Conservation (phyloP, 2,797 vertebrate species). For the Acrossocheilus fasciatus region DNA sequence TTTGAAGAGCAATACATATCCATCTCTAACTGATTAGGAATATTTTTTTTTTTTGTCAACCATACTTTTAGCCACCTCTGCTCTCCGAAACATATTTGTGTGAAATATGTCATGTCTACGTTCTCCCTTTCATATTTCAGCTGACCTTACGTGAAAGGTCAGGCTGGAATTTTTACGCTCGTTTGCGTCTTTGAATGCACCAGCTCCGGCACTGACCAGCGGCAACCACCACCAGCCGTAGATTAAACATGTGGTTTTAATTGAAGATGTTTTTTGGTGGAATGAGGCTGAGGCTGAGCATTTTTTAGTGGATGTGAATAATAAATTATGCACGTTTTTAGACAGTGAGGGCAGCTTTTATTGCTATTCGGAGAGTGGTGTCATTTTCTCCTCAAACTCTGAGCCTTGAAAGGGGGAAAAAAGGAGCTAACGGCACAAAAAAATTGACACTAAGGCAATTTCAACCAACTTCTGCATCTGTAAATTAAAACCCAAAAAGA, state of each 20-base stretch:
- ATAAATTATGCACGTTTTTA: constrained; percentile 76
- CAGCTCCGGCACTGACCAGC: constrained; percentile 53
- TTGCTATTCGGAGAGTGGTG: constrained; percentile 65
- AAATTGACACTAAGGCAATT: constrained; percentile 29
- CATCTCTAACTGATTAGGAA: constrained; percentile 63
- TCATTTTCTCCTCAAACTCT: constrained; percentile 53
- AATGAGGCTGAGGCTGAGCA: constrained; percentile 63
- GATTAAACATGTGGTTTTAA: constrained; percentile 86
- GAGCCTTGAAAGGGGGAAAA: constrained; percentile 22
- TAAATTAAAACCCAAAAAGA: constrained; percentile 33
- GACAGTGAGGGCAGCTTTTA: constrained; percentile 71
- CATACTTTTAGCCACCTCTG: constrained; percentile 29
- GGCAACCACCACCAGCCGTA: constrained; percentile 43
- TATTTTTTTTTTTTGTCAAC: constrained; percentile 34
- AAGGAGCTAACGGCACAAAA: constrained; percentile 5
- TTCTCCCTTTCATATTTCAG: constrained; percentile 46
- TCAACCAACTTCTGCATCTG: constrained; percentile 45
- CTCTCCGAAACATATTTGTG: constrained; percentile 24
- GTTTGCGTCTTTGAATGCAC: constrained; percentile 47
- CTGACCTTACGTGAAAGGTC: constrained; percentile 54
- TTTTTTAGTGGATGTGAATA: constrained; percentile 57
- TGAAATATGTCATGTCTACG: constrained; percentile 41
- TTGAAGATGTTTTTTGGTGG: constrained; percentile 80
- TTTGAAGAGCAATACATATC: constrained; percentile 72
- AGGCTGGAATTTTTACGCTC: constrained; percentile 53